These are phyloP conservation scores for Drosophila albomicans DNA, from an alignment of 1,140 invertebrate species.

Conservation along the genomic window DNA sequence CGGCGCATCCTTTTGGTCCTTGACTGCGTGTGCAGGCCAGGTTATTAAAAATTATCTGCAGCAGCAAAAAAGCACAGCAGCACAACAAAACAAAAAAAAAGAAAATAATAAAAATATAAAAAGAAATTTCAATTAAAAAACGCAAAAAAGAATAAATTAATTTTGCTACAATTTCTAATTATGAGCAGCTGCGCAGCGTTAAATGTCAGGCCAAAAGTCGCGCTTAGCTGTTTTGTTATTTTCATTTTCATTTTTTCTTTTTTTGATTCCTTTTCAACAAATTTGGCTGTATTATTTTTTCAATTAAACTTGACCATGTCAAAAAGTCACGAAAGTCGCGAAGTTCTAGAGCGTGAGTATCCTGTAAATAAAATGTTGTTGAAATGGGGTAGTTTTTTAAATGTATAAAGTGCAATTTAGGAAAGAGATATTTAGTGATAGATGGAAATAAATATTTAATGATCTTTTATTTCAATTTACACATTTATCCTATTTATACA, in stretches of 20 bases:
- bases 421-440: too few species aligned
- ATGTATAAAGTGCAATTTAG: background rate
- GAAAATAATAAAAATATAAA: conserved; percentile 30
- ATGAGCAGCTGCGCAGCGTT: conserved; percentile 77
- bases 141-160: conserved; percentile 79
- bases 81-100: conserved; percentile 18
- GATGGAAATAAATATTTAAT: too few species aligned
- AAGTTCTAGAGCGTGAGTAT: conserved; percentile 19
- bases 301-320: conserved; percentile 83
- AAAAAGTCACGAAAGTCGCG: conserved; percentile 53
- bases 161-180: conserved; percentile 71
- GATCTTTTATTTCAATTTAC: too few species aligned
- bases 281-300: conserved; percentile 74
- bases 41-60: conserved; percentile 75
- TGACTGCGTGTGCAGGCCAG: conserved; percentile 40
- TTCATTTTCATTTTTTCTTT: background rate
- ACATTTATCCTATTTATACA: too few species aligned
- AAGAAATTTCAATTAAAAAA: conserved; percentile 78
- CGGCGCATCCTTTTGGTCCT: conserved; percentile 71
- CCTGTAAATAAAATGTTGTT: background rate
- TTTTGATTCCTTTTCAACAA: conserved; percentile 61
- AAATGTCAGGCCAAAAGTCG: conserved; percentile 62
- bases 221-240: conserved; percentile 8
- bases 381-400: background rate
- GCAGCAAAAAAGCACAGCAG: conserved; percentile 9